Conservation (phyloP, 2,113 vertebrate species). For the Lipotes vexillifer region DNA sequence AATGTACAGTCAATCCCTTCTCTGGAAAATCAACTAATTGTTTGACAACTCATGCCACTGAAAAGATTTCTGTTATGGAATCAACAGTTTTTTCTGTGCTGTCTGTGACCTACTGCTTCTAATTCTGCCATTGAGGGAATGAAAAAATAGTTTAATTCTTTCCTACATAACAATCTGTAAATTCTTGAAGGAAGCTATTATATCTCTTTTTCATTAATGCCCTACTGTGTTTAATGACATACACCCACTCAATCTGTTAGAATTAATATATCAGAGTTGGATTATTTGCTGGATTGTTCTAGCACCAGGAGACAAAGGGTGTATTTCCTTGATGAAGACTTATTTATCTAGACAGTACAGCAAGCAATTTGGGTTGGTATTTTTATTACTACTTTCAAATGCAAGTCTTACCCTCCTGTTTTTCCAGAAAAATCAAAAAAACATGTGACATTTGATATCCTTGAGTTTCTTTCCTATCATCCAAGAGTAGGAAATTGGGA, state of each 20-base stretch:
- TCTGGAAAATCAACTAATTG: not conserved
- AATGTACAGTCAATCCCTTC: not conserved
- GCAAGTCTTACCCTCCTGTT: not conserved
- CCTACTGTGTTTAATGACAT: not conserved
- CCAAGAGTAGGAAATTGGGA: not conserved
- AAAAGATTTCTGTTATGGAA: not conserved
- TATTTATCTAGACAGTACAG: not conserved
- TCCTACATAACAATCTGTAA: not conserved
- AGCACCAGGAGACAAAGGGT: not conserved
- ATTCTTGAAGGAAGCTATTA: not conserved
- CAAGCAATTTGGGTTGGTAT: not conserved
- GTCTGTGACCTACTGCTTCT: not conserved
- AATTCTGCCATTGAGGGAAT: not conserved
- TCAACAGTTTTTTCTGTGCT: not conserved
- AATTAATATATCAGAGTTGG: not conserved
- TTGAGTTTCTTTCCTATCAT: not conserved
- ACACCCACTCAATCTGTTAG: not conserved
- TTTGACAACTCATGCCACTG: not conserved
- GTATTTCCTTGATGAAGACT: not conserved
- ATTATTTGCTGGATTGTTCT: not conserved
- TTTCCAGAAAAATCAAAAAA: not conserved
- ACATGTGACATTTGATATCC: not conserved
- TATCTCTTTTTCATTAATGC: not conserved
- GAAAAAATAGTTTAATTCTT: not conserved
- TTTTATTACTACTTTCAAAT: conserved; percentile 20